These are phyloP conservation scores for Drosophila aff. DNA, from an alignment of 1,140 invertebrate species.

Conservation along the genomic window DNA sequence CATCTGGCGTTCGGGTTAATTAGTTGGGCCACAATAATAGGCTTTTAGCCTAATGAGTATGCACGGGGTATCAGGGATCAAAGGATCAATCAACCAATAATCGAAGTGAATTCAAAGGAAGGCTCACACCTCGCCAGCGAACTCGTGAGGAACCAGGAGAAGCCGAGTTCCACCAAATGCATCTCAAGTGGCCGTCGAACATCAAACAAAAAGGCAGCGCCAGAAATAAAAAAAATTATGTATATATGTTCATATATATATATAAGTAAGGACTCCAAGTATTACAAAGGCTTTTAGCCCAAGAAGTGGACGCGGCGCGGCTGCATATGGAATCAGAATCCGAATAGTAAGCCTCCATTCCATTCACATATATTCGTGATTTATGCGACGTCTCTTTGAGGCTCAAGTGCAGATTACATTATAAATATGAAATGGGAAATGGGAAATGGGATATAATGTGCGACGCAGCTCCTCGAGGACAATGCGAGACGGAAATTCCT, in stretches of 20 bases:
- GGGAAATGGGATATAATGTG: conserved; percentile 50
- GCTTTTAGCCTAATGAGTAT: conserved; percentile 75
- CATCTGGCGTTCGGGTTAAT: conserved; percentile 37
- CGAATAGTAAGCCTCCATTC: conserved; percentile 11
- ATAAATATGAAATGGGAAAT: conserved; percentile 72
- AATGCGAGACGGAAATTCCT: conserved; percentile 73
- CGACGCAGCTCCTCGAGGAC: conserved; percentile 67
- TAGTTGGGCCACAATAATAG: conserved; percentile 43
- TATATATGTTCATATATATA: neutral
- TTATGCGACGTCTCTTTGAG: conserved; percentile 79
- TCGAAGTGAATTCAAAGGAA: conserved; percentile 32
- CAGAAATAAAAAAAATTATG: conserved; percentile 2
- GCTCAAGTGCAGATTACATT: conserved; percentile 80
- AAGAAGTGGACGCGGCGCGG: conserved; percentile 51
- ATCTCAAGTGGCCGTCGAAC: conserved; percentile 74
- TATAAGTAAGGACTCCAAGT: conserved; percentile 1
- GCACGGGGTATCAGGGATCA: conserved; percentile 25
- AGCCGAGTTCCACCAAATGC: conserved; percentile 60
- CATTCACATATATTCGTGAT: conserved; percentile 55
- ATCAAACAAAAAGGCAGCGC: conserved; percentile 69
- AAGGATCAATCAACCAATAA: conserved; percentile 62
- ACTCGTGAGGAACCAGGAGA: neutral
- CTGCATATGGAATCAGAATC: conserved; percentile 51
- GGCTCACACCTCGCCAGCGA: neutral
- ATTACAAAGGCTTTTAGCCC: conserved; percentile 71